phyloP scores from a whole-genome alignment of 2,888 invertebrate genomes.

The Lasioglossum figueresi region DNA sequence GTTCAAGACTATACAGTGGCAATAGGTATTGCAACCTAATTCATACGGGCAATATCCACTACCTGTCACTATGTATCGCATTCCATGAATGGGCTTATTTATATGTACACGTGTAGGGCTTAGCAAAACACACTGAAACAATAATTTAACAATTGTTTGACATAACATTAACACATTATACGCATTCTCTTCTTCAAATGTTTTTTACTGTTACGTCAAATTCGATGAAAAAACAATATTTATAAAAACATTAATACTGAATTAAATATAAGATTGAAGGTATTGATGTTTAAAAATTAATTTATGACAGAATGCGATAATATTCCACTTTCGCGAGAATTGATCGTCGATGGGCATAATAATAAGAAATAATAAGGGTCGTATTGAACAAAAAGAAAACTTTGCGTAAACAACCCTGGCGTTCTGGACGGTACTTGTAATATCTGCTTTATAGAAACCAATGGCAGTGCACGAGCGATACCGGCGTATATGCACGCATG shows the following conservation, averaged over 20 bases:
- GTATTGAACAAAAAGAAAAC: neutral
- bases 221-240: neutral
- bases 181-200: neutral
- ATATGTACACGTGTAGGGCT: neutral
- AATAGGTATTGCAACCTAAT: neutral
- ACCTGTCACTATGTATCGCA: neutral
- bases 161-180: neutral
- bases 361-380: neutral
- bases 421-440: neutral
- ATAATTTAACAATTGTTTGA: neutral
- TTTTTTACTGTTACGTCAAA: neutral
- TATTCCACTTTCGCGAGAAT: neutral
- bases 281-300: neutral
- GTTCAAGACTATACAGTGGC: neutral
- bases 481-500: constrained; percentile 15
- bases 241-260: neutral
- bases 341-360: neutral
- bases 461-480: neutral
- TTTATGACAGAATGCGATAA: neutral
- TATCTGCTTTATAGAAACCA: neutral
- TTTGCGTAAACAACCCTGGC: neutral
- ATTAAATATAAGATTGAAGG: no score
- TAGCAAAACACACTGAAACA: neutral
- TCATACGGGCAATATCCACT: neutral
- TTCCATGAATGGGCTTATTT: neutral